Conservation (phyloP, 2,113 vertebrate species). For the Apteryx owenii region DNA sequence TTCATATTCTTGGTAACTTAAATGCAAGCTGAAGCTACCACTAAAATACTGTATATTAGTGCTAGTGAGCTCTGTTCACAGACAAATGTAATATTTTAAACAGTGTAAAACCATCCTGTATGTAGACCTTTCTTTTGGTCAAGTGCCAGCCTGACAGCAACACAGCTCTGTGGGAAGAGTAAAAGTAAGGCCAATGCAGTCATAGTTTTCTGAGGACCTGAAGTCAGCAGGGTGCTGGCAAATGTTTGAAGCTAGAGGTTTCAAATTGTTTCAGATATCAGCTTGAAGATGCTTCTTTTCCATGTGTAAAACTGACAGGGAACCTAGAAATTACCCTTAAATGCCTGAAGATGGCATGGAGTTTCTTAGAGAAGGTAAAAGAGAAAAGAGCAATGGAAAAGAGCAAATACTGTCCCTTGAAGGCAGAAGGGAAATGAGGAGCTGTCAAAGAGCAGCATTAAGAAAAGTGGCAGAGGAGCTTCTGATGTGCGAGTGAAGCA, state of each 20-base stretch:
- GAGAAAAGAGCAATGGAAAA: background rate
- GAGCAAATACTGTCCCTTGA: background rate
- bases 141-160: background rate
- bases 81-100: background rate
- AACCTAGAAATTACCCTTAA: background rate
- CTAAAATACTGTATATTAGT: background rate
- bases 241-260: background rate
- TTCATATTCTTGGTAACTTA: background rate
- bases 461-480: background rate
- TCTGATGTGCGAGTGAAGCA: background rate
- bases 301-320: background rate
- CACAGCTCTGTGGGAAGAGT: background rate
- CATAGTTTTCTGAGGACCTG: background rate
- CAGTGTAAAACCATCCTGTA: background rate
- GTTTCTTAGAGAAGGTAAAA: background rate
- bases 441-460: background rate
- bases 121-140: background rate
- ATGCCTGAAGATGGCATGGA: background rate
- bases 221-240: background rate
- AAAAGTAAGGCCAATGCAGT: background rate
- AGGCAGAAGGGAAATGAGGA: background rate
- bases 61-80: background rate
- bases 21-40: background rate
- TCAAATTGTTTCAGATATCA: background rate
- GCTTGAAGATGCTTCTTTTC: background rate